Evolutionary conservation across 1,140 invertebrate species (phyloP), one percentile per base, ranked within the genome.

Genomic region (Pectinophora gossypiella): DNA sequence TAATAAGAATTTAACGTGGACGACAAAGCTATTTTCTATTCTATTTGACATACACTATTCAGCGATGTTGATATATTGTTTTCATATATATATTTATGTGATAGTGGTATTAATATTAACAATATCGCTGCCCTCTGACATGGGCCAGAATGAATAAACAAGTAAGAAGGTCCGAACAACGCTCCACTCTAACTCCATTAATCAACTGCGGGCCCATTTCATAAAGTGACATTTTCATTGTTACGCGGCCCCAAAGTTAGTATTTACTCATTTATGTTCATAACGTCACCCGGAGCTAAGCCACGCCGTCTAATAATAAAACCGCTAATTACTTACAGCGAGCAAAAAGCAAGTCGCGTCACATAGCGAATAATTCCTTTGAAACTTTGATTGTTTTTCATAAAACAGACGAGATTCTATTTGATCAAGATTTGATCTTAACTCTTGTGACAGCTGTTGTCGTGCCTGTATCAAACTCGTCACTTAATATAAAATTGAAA

Each of bases 211-310:
- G 64, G 74, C 67, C 77, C 72, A 67, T 76, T 78, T 79, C 80
- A 76, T 79, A 80, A 79, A 84, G 71, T 81, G 80, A 81, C 77
- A 84, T 75, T 81, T 83, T 79, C 76, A 81, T 84, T 84, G 80
- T 84, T 78, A 61, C 60, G 55, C 61, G 55, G 56, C 64, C 75
- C 62, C 54, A 68, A 81, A 84, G 64, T 79, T 73, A 61, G 55
- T 68, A 78, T 76, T 80, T 74, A 76, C 75, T 72, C 70, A 65
- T 79, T 83, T 66, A 60, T 64, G 72, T 67, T 70, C 64, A 76
- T 70, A 75, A 73, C 61, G 58, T 54, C 53, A 56, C 55, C 57
- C 50, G 52, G 56, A 61, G 61, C 66, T 58, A 59, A 64, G 48
- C 54, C 56, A 62, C 36, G 35, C 21, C 22, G 61, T 62, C 58